These are phyloP conservation scores for Eristalis arbustorum DNA, from an alignment of 2,888 invertebrate genomes.

Conservation along the genomic window DNA sequence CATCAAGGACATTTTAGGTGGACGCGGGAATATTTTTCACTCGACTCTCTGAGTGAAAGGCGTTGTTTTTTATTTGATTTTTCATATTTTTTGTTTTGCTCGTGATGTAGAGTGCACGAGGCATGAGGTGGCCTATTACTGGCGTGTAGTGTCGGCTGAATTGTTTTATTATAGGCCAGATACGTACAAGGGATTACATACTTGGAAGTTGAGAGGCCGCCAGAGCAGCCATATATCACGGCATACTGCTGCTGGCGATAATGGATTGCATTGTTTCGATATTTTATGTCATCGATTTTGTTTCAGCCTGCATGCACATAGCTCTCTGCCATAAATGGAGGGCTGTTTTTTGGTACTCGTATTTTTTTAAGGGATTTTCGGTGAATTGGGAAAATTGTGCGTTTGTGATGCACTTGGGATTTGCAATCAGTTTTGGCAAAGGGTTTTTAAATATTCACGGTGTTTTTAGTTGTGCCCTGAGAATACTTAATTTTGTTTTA, in stretches of 20 bases:
- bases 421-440: slow-evolving; percentile 32
- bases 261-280: slow-evolving; percentile 66
- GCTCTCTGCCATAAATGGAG: background rate
- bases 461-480: background rate
- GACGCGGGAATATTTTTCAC: slow-evolving; percentile 29
- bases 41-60: slow-evolving; percentile 10
- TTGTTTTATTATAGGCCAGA: slow-evolving; percentile 62
- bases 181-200: slow-evolving; percentile 53
- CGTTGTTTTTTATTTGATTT: background rate
- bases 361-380: background rate
- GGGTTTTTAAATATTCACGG: slow-evolving; percentile 19
- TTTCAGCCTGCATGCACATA: background rate
- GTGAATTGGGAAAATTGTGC: background rate
- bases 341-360: background rate
- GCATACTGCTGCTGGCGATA: slow-evolving; percentile 37
- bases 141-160: slow-evolving; percentile 53
- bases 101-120: background rate
- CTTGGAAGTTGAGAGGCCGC: slow-evolving; percentile 47
- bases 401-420: slow-evolving; percentile 22
- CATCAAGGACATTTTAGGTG: slow-evolving; percentile 36
- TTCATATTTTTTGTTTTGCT: slow-evolving; percentile 14
- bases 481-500: background rate
- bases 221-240: slow-evolving; percentile 43
- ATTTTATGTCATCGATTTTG: slow-evolving; percentile 55
- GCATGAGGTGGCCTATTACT: slow-evolving; percentile 23